Conservation (phyloP, 2,113 vertebrate species). For the Tupaia tana region DNA sequence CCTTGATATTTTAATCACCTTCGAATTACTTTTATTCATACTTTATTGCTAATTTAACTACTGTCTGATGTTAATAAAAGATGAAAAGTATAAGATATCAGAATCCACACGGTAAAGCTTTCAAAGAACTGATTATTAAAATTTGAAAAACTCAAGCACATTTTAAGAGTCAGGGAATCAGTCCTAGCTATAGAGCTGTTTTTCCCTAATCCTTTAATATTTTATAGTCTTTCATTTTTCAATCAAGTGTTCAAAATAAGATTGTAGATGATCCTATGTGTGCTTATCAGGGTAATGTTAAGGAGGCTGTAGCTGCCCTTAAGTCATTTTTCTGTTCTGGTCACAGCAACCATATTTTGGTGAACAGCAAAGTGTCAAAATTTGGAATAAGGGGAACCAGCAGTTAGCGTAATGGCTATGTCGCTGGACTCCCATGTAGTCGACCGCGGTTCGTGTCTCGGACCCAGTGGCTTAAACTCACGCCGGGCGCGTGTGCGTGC, state of each 20-base stretch:
- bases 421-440: too few species aligned
- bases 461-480: too few species aligned
- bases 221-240: not conserved
- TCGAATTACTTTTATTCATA: conserved; percentile 29
- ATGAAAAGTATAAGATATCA: not conserved
- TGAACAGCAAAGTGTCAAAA: not conserved
- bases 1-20: conserved; percentile 14
- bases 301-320: not conserved
- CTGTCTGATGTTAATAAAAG: conserved; percentile 34
- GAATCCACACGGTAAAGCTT: not conserved
- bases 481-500: too few species aligned
- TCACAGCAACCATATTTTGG: not conserved
- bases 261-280: not conserved
- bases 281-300: not conserved
- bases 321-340: not conserved
- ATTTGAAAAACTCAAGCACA: conserved; percentile 13
- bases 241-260: conserved; percentile 3
- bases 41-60: conserved; percentile 7
- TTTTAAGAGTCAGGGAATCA: not conserved
- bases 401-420: too few species aligned
- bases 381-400: not conserved
- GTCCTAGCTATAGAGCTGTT: not conserved
- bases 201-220: not conserved
- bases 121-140: not conserved
- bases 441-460: too few species aligned